Evolutionary conservation across 2,797 vertebrate species (phyloP), one percentile per base, ranked within the genome.

Genomic region (Pseudochaenichthys georgianus): DNA sequence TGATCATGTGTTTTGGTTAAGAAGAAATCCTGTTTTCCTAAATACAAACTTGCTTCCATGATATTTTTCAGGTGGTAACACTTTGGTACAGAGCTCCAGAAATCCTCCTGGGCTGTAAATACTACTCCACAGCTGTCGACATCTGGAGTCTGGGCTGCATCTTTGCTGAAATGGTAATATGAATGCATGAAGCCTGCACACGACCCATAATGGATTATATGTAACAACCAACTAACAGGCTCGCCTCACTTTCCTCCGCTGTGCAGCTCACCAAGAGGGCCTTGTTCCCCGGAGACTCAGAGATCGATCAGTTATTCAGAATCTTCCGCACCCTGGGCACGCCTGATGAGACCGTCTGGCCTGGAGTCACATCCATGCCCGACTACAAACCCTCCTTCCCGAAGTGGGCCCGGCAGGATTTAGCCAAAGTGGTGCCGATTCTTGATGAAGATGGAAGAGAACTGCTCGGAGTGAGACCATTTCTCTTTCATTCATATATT

Each of bases 111-210:
- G 98, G 98, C 42, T 98, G 97, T 91, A 99, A 99, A 88, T 99
- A 96, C 90, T 99, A 99, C 86, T 99, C 97, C 13, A 99, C 98
- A 50, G 97, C 97, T 9, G 97, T 99, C 2, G 98, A 99, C 86
- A 97, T 99, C 89, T 99, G 98, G 98, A 99, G 98, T 81, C 88
- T 99, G 64, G 97, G 98, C 21, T 99, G 98, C 90, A 99, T 99
- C 89, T 99, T 99, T 84, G 97, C 98, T 23, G 98, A 99, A 94
- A 98, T 99, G 98, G 97, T 98, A 96, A 51, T 48, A 38, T 71
- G 8, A 50, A 28, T 41, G 10, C 57, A 19, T 34, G 1, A 62
- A 46, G 3, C 38, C 12, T 54, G 2, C 19, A 5, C 5, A 11
- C 4, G 16, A 53, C 50, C 9, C 7, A 31, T 42, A 41, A 1